Percentiles rank a stretch among this genome's conserved stretches.
Evolutionary conservation across 2,888 invertebrate species (phyloP).

Genomic region (Acanthosepion esculentum): DNA sequence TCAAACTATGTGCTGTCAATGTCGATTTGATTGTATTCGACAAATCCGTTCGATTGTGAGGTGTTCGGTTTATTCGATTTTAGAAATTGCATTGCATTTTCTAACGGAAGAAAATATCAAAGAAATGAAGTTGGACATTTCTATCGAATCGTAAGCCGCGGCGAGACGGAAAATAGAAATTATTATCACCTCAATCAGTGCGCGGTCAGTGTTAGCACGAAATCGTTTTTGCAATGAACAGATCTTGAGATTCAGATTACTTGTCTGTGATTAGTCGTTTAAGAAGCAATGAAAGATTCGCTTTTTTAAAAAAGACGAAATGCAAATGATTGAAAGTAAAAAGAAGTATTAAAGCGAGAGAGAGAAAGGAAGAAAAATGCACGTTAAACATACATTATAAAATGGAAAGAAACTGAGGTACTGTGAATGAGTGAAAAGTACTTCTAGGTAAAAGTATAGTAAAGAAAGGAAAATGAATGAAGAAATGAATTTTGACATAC

Average conservation of each 20-base stretch:
- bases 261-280: background rate
- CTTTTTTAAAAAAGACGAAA: background rate
- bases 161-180: background rate
- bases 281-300: background rate
- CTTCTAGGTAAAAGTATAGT: background rate
- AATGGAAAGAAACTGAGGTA: background rate
- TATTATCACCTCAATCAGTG: background rate
- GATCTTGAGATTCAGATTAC: background rate
- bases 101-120: background rate
- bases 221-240: background rate
- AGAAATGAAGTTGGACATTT: slow-evolving; percentile 7
- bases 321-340: background rate
- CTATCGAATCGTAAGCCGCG: background rate
- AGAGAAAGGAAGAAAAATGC: background rate
- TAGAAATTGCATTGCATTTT: background rate
- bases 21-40: background rate
- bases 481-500: background rate
- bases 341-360: background rate
- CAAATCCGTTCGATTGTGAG: background rate
- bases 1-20: background rate
- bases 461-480: background rate
- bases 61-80: background rate
- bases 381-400: background rate
- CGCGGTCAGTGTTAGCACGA: background rate
- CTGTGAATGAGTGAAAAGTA: background rate